Evolutionary conservation across 2,113 vertebrate species (phyloP).

Genomic region (Rhabdomys dilectus): DNA sequence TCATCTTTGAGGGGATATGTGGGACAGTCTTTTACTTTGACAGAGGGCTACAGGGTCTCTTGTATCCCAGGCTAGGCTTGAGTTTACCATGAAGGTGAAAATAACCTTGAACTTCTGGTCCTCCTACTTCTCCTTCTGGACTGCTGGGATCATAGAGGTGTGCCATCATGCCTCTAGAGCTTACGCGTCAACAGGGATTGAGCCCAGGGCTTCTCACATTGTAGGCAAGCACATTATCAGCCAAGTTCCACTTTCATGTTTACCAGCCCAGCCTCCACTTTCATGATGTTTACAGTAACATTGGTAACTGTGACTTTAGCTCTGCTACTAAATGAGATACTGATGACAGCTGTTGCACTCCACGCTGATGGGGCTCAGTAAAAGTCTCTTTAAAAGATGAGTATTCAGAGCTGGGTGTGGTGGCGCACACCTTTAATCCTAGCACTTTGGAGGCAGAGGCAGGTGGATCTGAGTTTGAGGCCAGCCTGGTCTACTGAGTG

Average conservation of each 20-base stretch:
- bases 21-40: background rate
- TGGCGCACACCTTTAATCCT: background rate
- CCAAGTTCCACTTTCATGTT: no score
- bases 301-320: background rate
- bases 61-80: background rate
- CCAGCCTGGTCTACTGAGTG: background rate
- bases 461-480: background rate
- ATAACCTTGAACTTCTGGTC: background rate
- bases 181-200: no score
- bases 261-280: no score
- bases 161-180: background rate
- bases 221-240: background rate
- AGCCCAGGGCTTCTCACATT: background rate
- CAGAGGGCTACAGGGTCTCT: background rate
- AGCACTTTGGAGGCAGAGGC: background rate
- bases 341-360: background rate
- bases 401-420: background rate
- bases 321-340: constrained; percentile 16
- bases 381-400: constrained; percentile 54
- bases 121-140: background rate
- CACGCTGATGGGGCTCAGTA: background rate
- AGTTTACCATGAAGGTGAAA: no score
- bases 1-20: background rate
- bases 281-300: background rate
- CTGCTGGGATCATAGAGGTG: background rate